Evolutionary conservation across 2,113 vertebrate species (phyloP), one percentile per base, ranked within the genome.

Genomic region (Ophiodon elongatus): DNA sequence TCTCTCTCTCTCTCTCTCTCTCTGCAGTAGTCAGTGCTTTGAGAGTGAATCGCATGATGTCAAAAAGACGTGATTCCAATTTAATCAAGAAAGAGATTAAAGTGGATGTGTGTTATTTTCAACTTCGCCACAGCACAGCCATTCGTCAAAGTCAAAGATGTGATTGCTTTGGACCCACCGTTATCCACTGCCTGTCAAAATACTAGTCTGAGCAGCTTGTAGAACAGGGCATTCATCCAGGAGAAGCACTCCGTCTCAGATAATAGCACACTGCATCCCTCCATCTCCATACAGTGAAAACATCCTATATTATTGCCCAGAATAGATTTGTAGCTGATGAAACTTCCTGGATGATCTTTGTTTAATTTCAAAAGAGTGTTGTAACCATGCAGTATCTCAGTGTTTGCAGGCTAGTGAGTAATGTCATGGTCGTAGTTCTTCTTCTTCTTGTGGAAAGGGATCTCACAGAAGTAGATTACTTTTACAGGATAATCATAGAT

Each of bases 1-100:
- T n/a, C n/a, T n/a, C n/a, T n/a, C n/a, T n/a, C n/a, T n/a, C n/a
- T n/a, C n/a, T n/a, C n/a, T n/a, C n/a, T n/a, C n/a, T n/a, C n/a
- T n/a, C n/a, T n/a, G 50, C 60, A 57, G 95, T 93, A 97, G 96
- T 96, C 84, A 94, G 95, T 96, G 95, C 96, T 97, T 97, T 94
- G 96, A 96, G 96, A 97, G 96, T 95, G 96, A 97, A 97, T 97
- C 95, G 96, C 96, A 95, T 96, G 94, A 96, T 97, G 96, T 98
- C 98, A 97, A 96, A 97, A 97, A 97, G 96, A 96, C 95, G 96
- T 95, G 96, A 96, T 96, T 97, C 97, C 96, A 96, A 97, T 98
- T 98, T 98, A 98, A 99, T 99, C 97, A 97, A 97, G 96, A 97
- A 97, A 97, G 97, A 98, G 97, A 98, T 98, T 98, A 97, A 98